Base-by-base conservation (phyloP, 2,113 vertebrate species). In the Lophura nycthemera region DNA sequence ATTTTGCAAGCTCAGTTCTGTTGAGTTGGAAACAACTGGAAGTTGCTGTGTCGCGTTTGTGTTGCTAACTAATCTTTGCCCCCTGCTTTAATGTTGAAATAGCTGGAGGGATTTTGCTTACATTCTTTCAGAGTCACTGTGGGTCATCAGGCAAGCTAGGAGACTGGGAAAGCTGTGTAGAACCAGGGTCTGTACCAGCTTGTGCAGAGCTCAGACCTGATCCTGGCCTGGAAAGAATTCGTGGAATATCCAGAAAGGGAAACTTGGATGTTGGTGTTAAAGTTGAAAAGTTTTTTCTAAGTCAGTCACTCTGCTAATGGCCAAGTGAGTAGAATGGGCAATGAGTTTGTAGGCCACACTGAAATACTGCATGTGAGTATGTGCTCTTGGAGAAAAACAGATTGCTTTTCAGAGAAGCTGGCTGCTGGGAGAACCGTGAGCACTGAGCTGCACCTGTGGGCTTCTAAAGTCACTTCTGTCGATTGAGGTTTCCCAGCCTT, bases 51-150 rank as follows among this genome's bases (percentile, higher is more conserved):
- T 61, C 65, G 82, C 1, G 1, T 40, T 69, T 76, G 40, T 65
- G 43, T 59, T 91, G 47, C 40, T 50, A 40, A 24, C 43, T 96
- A 83, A 91, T 73, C 85, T 79, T 61, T 94, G 63, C 63, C 60
- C 48, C 16, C 36, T 73, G 40, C 64, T 61, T 88, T 91, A 88
- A 73, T 82, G 63, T 77, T 70, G 14, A 76, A 92, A 93, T 93
- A 90, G 45, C 87, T 95, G 93, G 36, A 86, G 83, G 83, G 90
- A 95, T 95, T 94, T 89, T 88, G 63, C 56, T 73, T 48, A 50
- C 54, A 79, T 95, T 93, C 74, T 92, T 95, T 36, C 52, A 45
- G 45, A 74, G 76, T 57, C 74, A 20, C 74, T 48, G 30, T 38
- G 18, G 21, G 40, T 65, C 40, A 36, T 32, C 40, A 84, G 66